Conservation (phyloP, 2,797 vertebrate genomes). For the Heterohyrax brucei region DNA sequence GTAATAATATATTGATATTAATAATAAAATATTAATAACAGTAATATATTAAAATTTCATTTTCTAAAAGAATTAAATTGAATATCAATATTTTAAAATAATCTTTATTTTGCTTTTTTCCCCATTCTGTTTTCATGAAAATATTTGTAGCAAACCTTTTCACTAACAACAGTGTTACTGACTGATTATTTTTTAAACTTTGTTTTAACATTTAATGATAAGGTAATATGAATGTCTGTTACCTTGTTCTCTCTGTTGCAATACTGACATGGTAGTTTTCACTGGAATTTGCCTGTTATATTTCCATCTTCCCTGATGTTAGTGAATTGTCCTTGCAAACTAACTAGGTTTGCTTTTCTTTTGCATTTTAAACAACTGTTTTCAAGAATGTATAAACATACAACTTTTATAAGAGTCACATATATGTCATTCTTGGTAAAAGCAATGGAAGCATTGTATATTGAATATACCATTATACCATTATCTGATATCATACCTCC, state of each 20-base stretch:
- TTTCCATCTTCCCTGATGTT: background rate
- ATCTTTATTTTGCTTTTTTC: background rate
- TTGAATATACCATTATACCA: too few species aligned
- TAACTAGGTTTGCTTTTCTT: background rate
- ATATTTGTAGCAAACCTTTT: slow-evolving; percentile 32
- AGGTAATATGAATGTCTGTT: background rate
- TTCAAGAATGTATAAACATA: background rate
- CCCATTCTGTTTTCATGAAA: background rate
- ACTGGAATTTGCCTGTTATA: background rate
- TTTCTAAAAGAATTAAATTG: background rate
- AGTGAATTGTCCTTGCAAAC: background rate
- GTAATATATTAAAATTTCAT: background rate
- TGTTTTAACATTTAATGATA: slow-evolving; percentile 19
- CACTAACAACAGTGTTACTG: background rate
- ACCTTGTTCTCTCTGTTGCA: background rate
- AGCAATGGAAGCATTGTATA: background rate
- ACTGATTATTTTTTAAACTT: slow-evolving; percentile 51
- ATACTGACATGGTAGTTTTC: background rate
- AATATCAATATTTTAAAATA: slow-evolving; percentile 17
- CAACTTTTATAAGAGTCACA: background rate
- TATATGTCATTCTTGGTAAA: background rate
- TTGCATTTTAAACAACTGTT: background rate
- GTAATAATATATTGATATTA: background rate
- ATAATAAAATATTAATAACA: too few species aligned
- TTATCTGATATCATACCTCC: background rate